Evolutionary conservation across 2,113 vertebrate species (phyloP).

Genomic region (Pelmatolapia mariae): DNA sequence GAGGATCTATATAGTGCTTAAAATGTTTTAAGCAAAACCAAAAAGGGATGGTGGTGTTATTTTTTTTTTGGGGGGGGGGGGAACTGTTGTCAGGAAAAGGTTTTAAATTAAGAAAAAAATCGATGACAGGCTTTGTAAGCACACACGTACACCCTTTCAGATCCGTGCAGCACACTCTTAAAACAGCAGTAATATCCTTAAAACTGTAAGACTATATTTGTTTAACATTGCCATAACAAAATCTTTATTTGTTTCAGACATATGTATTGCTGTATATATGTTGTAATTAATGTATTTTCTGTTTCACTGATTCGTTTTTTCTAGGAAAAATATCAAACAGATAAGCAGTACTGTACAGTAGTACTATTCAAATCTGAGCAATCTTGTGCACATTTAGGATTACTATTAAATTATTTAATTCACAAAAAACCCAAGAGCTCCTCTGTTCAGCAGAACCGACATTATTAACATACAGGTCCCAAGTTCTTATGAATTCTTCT

Average conservation of each 20-base stretch:
- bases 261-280: neutral
- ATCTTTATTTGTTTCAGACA: neutral
- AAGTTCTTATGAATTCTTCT: neutral
- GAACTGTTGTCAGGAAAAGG: fast-evolving
- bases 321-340: neutral
- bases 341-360: neutral
- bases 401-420: neutral
- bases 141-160: fast-evolving
- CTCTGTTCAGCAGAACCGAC: neutral
- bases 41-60: neutral
- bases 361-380: neutral
- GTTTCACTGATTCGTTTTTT: neutral
- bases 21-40: neutral
- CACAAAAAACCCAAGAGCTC: neutral
- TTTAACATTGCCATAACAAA: neutral
- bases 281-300: neutral
- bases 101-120: neutral
- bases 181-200: neutral
- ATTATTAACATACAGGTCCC: neutral
- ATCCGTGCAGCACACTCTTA: fast-evolving
- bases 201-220: neutral
- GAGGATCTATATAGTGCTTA: neutral
- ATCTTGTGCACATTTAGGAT: neutral
- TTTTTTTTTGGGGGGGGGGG: fast-evolving
- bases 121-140: neutral